phyloP scores from a whole-genome alignment of 2,888 invertebrate genomes.

The Pachymerium ferrugineum region DNA sequence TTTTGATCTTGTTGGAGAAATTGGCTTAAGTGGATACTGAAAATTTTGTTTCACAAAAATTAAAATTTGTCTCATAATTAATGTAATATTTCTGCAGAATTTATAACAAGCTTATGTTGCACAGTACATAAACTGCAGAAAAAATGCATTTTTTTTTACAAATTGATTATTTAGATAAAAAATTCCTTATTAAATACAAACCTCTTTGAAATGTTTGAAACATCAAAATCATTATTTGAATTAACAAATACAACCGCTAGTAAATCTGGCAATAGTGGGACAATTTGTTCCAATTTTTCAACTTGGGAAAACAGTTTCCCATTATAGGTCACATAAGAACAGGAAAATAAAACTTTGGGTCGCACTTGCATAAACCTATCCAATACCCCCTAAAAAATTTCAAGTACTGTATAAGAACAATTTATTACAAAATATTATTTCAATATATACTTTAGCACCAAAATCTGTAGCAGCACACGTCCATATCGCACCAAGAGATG shows the following conservation, averaged over 20 bases:
- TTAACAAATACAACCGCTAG: conserved; percentile 38
- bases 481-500: conserved; percentile 55
- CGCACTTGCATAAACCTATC: conserved; percentile 52
- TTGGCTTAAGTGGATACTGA: conserved; percentile 42
- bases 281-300: conserved; percentile 51
- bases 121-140: too few relatives aligned
- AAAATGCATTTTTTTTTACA: too few relatives aligned
- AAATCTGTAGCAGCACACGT: conserved; percentile 55
- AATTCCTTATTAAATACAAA: not conserved
- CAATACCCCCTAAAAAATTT: conserved; percentile 47
- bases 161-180: not conserved
- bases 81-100: too few relatives aligned
- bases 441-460: conserved; percentile 49
- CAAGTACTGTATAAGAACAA: not conserved
- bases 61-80: too few relatives aligned
- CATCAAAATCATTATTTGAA: conserved; percentile 36
- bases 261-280: conserved; percentile 41
- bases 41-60: too few relatives aligned
- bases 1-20: conserved; percentile 40
- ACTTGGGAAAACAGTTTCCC: conserved; percentile 52
- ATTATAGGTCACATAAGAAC: conserved; percentile 54
- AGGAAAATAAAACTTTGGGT: conserved; percentile 54
- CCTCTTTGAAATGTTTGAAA: conserved; percentile 19
- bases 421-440: not conserved
- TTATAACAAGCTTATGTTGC: too few relatives aligned